Base-by-base conservation (phyloP, 1,140 invertebrate genomes). In the Drosophila equinoxialis region DNA sequence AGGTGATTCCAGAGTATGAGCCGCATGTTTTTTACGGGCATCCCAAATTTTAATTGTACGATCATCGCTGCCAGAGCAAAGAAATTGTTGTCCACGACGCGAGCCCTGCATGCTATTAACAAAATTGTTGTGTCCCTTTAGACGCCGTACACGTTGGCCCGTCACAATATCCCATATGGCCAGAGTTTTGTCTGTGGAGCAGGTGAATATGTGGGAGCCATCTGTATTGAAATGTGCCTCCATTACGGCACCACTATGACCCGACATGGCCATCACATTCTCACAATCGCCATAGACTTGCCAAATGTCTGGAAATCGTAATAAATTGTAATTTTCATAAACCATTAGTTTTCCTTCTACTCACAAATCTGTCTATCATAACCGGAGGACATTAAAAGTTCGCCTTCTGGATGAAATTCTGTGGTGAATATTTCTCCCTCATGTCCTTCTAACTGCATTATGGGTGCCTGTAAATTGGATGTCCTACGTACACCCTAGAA, bases 241-340 rank as follows among this genome's bases (percentile, higher is more conserved):
- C 95, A 98, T 97, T 5, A 99, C 94, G 10, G 98, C 98, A n/a
- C 99, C 99, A 14, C 96, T 97, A 92, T 99, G 99, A 0, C 98
- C 98, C 59, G 95, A 95, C 94, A 99, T 95, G 7, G 96, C 95
- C 77, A 97, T 97, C 74, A 99, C 95, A 93, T 99, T 99, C 86
- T 99, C 98, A 94, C 98, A 99, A 91, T 99, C 98, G 4, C 97
- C 98, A 93, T 98, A 99, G 2, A 98, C 97, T 93, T 97, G 98
- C 99, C 99, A 99, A 77, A 99, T 94, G 92, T 96, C 98, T 99
- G 7, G 0, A 39, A 4, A 41, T 7, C 30, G 11, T 41, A 6
- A 11, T 7, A 55, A 3, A 11, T 4, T 8, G 3, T 11, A 0
- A 4, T 23, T 23, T 0, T 3, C 13, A 39, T 3, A 8, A 48